Conservation (phyloP, 2,113 vertebrate genomes). For the Trichechus manatus region DNA sequence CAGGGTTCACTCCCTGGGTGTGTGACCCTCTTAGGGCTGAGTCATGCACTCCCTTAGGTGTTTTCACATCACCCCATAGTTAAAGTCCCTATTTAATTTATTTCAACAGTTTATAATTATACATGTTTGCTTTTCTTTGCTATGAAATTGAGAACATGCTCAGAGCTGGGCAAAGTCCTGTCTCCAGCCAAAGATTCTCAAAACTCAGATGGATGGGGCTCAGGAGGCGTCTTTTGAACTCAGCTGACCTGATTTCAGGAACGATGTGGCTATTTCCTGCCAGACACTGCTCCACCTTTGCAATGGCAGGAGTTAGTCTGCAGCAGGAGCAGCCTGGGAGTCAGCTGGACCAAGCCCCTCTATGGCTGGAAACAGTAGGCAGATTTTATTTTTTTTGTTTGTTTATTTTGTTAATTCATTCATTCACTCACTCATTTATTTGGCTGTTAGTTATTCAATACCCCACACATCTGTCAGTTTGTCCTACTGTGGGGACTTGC, state of each 20-base stretch:
- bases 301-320: too few species aligned
- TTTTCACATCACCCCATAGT: neutral
- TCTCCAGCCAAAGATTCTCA: neutral
- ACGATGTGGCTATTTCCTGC: neutral
- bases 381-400: too few species aligned
- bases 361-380: too few species aligned
- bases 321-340: neutral
- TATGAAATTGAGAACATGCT: neutral
- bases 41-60: neutral
- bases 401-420: too few species aligned
- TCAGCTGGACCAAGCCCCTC: neutral
- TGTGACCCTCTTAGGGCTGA: too few species aligned
- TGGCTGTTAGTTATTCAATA: too few species aligned
- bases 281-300: neutral
- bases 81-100: neutral
- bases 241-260: neutral
- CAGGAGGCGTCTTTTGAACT: neutral
- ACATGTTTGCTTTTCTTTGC: fast-evolving
- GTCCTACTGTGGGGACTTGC: too few species aligned
- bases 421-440: too few species aligned
- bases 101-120: neutral
- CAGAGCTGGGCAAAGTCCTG: neutral
- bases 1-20: too few species aligned
- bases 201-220: neutral
- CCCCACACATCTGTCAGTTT: too few species aligned